Evolutionary conservation across 2,797 vertebrate species (phyloP).

Genomic region (Delichon dasypus): DNA sequence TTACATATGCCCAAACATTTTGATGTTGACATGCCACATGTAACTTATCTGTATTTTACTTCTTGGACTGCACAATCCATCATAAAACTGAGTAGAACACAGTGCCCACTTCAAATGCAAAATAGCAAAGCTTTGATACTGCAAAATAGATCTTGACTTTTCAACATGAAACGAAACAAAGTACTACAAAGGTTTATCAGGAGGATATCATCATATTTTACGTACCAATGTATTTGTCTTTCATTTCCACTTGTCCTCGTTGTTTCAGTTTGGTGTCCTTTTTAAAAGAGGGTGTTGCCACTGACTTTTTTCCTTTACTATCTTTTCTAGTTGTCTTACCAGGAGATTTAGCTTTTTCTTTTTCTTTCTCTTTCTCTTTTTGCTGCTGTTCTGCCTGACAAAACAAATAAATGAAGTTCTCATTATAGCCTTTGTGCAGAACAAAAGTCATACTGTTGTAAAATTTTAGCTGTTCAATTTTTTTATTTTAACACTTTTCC

Average conservation of each 20-base stretch:
- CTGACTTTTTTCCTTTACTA: constrained; percentile 75
- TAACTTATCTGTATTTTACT: not conserved
- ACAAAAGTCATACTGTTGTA: not conserved
- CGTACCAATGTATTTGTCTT: constrained; percentile 80
- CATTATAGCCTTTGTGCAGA: not conserved
- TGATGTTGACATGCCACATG: not conserved
- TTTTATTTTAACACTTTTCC: not conserved
- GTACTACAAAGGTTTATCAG: not conserved
- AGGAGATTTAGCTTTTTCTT: constrained; percentile 22
- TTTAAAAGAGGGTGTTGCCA: not conserved
- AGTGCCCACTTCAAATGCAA: not conserved
- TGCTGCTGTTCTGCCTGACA: constrained; percentile 68
- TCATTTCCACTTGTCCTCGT: constrained; percentile 78
- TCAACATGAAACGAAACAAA: not conserved
- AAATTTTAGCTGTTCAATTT: not conserved
- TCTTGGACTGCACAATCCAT: not conserved
- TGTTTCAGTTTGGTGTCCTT: constrained; percentile 81
- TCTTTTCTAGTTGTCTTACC: constrained; percentile 69
- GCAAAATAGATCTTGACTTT: not conserved
- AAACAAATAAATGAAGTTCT: not conserved
- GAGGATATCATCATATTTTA: not conserved
- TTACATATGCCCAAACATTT: not conserved
- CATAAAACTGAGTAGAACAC: not conserved
- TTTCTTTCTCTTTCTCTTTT: constrained; percentile 43
- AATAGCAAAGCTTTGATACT: not conserved